Evolutionary conservation across 1,140 invertebrate genomes (phyloP), one percentile per base, ranked within the genome.

Genomic region (Drosophila tropicalis): DNA sequence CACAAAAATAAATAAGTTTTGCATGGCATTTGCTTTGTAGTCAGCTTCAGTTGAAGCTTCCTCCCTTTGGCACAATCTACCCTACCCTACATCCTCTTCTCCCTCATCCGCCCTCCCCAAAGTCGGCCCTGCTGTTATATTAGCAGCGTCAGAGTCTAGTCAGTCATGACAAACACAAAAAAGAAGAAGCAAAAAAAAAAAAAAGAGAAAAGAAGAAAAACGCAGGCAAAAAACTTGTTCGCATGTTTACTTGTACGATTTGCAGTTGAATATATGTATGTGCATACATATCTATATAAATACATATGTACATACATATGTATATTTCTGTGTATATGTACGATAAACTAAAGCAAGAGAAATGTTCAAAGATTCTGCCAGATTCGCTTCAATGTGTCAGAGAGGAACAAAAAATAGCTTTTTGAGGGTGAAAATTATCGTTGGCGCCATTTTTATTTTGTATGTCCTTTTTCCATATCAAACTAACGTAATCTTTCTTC

Each of bases 241-340:
- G 58, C 67, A 65, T 76, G 83, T 83, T 87, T 82, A 67, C 71
- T 81, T 82, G 76, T 79, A 76, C 82, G 83, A 86, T 87, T 87
- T 83, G 70, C 79, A 67, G 72, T 80, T 77, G 60, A 73, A 54
- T 66, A 69, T 44, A 32, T 32, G 39, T 29, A 41, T 22, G 17
- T 57, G 32, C 44, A 5, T 25, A 47, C 7, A 29, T 64, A 40
- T 32, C 41, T 56, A 41, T 25, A 13, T 13, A 29, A 2, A 9
- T 47, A 63, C 2, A 7, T 15, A 64, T 51, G 10, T 64, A 54
- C 55, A 17, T 55, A 55, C 34, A 34, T 13, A 39, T 34, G n/a
- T 13, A 39, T 34, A 9, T 64, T 13, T 64, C 34, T 32, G 0
- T 39, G 32, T n/a, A 15, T 22, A 17, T 15, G 36, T 22, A 51